A percentile compares a stretch with the other conserved stretches of the same genome.
These are phyloP conservation scores for Acanthaster planci DNA, from an alignment of 35 echinoderm and acorn worm species.

Conservation along the genomic window DNA sequence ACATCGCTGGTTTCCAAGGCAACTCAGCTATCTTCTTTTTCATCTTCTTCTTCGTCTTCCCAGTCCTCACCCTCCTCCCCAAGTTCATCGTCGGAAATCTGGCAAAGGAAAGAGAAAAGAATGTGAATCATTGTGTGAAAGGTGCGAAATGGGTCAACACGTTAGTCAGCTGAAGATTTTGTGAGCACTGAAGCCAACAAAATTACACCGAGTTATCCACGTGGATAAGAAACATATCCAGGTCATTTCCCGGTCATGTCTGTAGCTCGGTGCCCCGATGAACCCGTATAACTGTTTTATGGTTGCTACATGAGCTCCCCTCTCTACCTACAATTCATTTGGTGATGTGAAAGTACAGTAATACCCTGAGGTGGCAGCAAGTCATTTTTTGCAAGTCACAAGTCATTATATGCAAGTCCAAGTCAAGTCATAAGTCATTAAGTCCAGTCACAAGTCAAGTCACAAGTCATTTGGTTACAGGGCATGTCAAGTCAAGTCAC, in stretches of 20 bases:
- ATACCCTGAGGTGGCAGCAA: no score
- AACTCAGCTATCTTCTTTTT: conserved; percentile 12
- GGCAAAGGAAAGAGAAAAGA: conserved; percentile 9
- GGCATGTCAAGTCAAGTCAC: no score
- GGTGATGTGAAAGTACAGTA: no score
- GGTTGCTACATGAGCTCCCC: no score
- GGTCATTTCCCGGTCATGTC: no score
- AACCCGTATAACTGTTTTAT: neutral
- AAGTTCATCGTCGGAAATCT: conserved; percentile 79
- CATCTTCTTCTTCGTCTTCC: conserved; percentile 67
- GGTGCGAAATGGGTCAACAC: neutral
- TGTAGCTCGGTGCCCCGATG: no score
- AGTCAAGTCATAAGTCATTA: no score
- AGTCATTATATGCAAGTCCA: no score
- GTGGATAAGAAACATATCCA: neutral
- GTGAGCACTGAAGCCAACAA: neutral
- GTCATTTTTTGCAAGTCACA: no score
- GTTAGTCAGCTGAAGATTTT: neutral
- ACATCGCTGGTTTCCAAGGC: neutral
- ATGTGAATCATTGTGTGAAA: neutral
- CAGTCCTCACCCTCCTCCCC: conserved; percentile 68
- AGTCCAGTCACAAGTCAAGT: no score
- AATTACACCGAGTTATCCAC: neutral
- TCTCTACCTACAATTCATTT: no score
- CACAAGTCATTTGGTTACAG: no score